Base-by-base conservation (phyloP, 2,888 invertebrate species). In the Parnassius orleans region DNA sequence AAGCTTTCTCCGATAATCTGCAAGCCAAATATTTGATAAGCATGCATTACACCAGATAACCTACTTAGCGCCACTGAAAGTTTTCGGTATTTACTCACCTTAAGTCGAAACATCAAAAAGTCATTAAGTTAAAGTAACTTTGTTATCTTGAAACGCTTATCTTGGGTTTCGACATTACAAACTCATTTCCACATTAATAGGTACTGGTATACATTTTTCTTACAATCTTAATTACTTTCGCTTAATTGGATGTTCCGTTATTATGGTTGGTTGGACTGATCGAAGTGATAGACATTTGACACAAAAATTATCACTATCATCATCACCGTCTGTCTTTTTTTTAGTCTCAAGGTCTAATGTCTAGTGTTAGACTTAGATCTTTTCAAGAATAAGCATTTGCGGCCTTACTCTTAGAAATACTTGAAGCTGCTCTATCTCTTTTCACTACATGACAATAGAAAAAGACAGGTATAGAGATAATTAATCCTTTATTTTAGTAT, bases 61-160 rank as follows among this genome's bases (percentile, higher is more conserved):
- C 61, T 53, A 62, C 53, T 48, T 62, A 55, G 33, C 14, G 11
- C 10, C 55, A 54, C 53, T 58, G 58, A 62, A 62, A 54, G 48
- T 57, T 62, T 58, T 57, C 44, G 15, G 12, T 61, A 56, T 62
- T 50, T 46, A 43, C 50, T 53, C 47, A 41, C 33, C 7, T 10
- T 46, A 51, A 33, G 33, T 53, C 3, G 43, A 53, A 57, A 53
- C 48, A 47, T 57, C 41, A 42, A 61, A 56, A 51, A 41, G 42
- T 57, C 14, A 54, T 60, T 54, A 48, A 10, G 53, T 19, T 11
- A 7, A 33, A 33, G 33, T 33, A 24, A 33, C 33, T 42, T 19
- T 14, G 51, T 57, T 60, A 60, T 60, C 60, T 53, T 19, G 42
- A 33, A 42, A 19, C 9, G 46, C 9, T 60, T 60, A 54, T 53